Conservation (phyloP, 2,888 invertebrate genomes). For the Apodemia mormo region DNA sequence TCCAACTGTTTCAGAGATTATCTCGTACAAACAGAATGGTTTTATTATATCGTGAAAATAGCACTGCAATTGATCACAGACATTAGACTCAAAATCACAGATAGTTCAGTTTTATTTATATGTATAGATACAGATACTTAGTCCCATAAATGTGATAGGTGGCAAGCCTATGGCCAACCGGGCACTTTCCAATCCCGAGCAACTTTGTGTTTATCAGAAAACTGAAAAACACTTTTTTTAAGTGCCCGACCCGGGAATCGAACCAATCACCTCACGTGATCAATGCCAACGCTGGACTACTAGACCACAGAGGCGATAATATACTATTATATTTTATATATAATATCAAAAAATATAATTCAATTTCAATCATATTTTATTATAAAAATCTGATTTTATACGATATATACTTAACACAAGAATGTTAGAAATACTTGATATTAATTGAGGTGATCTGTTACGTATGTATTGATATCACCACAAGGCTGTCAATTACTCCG, state of each 20-base stretch:
- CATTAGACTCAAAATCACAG: too few species aligned
- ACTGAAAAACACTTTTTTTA: not conserved
- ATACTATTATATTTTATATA: not conserved
- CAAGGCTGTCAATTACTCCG: slow-evolving; percentile 7
- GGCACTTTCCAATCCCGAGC: not conserved
- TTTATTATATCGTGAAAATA: too few species aligned
- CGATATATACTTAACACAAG: not conserved
- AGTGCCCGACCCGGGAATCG: not conserved
- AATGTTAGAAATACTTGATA: not conserved
- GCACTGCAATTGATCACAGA: too few species aligned
- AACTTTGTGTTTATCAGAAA: not conserved
- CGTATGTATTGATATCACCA: slow-evolving; percentile 1
- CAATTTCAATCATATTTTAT: too few species aligned
- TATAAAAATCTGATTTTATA: too few species aligned
- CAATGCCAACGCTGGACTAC: not conserved
- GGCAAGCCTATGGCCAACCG: not conserved
- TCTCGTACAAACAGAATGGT: too few species aligned
- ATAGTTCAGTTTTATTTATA: too few species aligned
- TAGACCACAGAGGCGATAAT: not conserved
- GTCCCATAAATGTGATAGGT: too few species aligned
- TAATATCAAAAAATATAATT: too few species aligned
- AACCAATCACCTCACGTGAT: not conserved
- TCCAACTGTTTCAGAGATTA: too few species aligned
- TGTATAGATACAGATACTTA: too few species aligned
- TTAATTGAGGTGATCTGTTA: not conserved